Evolutionary conservation across 2,797 vertebrate genomes (phyloP).

Genomic region (Eulemur rubriventer): DNA sequence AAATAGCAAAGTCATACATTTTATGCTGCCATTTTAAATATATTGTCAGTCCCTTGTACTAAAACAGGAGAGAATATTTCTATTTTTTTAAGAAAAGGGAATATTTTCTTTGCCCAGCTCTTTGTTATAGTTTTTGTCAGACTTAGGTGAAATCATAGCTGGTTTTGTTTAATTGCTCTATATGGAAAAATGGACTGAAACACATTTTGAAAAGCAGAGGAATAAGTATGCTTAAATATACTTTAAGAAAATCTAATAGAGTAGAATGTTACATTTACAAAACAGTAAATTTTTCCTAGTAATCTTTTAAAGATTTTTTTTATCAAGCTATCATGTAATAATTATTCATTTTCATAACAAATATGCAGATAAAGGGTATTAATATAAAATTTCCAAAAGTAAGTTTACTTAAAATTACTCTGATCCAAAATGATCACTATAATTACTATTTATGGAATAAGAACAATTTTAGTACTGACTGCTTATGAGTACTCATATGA

Average conservation of each 20-base stretch:
- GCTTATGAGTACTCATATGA: background rate
- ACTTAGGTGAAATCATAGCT: background rate
- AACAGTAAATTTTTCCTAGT: background rate
- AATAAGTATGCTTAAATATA: background rate
- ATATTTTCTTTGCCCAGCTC: background rate
- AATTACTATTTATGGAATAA: background rate
- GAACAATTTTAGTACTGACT: background rate
- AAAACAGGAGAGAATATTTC: background rate
- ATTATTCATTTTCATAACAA: conserved; percentile 9
- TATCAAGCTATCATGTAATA: background rate
- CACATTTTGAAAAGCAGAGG: background rate
- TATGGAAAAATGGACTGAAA: background rate
- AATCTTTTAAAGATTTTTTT: background rate
- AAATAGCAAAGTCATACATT: background rate
- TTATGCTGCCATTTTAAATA: background rate
- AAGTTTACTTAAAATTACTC: background rate
- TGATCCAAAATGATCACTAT: background rate
- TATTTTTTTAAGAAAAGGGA: background rate
- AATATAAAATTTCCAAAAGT: background rate
- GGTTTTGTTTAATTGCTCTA: background rate
- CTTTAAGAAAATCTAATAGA: background rate
- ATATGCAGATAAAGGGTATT: background rate
- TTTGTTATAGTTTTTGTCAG: background rate
- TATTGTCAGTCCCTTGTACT: background rate
- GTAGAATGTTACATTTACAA: background rate